phyloP scores from a whole-genome alignment of 1,140 invertebrate species.

The Drosophila sulfurigaster region DNA sequence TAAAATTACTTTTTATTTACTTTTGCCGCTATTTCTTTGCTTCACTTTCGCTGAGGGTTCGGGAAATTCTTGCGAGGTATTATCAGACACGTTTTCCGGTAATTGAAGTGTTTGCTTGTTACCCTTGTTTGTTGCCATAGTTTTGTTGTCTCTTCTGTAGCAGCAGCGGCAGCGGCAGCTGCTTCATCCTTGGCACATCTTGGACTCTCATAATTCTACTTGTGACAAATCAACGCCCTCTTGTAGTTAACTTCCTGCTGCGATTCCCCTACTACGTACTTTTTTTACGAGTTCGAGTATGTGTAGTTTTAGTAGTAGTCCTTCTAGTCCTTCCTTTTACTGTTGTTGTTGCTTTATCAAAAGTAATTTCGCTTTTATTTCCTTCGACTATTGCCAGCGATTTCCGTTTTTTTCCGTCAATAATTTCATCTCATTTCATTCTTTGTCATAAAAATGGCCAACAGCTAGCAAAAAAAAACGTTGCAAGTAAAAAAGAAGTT shows the following conservation, averaged over 20 bases:
- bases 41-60: background rate
- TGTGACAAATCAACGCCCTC: slow-evolving; percentile 82
- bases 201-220: slow-evolving; percentile 73
- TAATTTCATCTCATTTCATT: slow-evolving; percentile 81
- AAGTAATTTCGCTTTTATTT: slow-evolving; percentile 81
- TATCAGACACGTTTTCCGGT: slow-evolving; percentile 80
- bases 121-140: slow-evolving; percentile 24
- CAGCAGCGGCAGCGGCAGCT: slow-evolving; percentile 47
- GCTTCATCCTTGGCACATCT: slow-evolving; percentile 46
- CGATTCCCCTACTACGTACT: slow-evolving; percentile 21
- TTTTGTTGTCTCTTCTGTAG: slow-evolving; percentile 34
- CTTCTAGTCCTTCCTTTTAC: slow-evolving; percentile 27
- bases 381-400: slow-evolving; percentile 79
- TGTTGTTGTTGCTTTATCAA: slow-evolving; percentile 73
- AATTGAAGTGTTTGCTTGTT: slow-evolving; percentile 75
- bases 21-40: slow-evolving; percentile 30
- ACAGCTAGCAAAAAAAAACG: slow-evolving; percentile 47
- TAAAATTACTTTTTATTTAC: slow-evolving; percentile 77
- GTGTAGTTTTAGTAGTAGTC: slow-evolving; percentile 65
- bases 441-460: slow-evolving; percentile 79
- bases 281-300: slow-evolving; percentile 47
- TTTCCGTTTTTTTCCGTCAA: slow-evolving; percentile 73
- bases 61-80: slow-evolving; percentile 62
- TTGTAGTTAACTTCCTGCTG: slow-evolving; percentile 75
- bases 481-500: slow-evolving; percentile 60